Percentiles rank a stretch among this genome's conserved stretches.
Conservation (phyloP, 2,113 vertebrate genomes). For the Brachypodius melanocephalos region DNA sequence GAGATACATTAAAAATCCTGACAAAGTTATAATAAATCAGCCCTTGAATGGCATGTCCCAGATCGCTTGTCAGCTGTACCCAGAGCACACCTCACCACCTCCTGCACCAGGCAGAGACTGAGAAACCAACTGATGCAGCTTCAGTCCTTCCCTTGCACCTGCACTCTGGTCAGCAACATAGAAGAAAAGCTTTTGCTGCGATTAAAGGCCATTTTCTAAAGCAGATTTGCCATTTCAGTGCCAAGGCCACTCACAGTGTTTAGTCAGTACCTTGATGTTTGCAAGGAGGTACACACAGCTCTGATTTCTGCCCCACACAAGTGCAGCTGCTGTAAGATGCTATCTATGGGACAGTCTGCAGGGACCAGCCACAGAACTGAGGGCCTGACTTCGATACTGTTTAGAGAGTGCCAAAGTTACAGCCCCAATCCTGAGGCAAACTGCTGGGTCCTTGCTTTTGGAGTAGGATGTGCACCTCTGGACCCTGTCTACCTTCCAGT, state of each 20-base stretch:
- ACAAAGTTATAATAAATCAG: fast-evolving
- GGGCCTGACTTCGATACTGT: neutral
- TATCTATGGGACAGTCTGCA: neutral
- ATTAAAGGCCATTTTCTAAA: neutral
- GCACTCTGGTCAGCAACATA: fast-evolving
- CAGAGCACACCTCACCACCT: neutral
- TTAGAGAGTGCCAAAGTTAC: neutral
- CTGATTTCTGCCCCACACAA: neutral
- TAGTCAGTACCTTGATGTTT: neutral
- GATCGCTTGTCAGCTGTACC: fast-evolving
- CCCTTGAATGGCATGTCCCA: neutral
- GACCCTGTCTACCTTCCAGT: neutral
- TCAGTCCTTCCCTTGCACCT: neutral
- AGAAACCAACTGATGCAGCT: fast-evolving
- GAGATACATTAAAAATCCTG: neutral
- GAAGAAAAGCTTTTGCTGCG: neutral
- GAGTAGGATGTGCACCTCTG: neutral
- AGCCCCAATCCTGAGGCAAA: neutral
- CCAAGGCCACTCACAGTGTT: fast-evolving
- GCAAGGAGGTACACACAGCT: neutral
- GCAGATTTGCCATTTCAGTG: neutral
- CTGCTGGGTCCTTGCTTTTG: fast-evolving
- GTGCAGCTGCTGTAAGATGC: neutral
- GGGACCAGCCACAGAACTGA: neutral
- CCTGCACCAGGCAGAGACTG: neutral